These are phyloP conservation scores for Temnothorax rugatulus DNA, from an alignment of 2,888 invertebrate species.

Conservation along the genomic window DNA sequence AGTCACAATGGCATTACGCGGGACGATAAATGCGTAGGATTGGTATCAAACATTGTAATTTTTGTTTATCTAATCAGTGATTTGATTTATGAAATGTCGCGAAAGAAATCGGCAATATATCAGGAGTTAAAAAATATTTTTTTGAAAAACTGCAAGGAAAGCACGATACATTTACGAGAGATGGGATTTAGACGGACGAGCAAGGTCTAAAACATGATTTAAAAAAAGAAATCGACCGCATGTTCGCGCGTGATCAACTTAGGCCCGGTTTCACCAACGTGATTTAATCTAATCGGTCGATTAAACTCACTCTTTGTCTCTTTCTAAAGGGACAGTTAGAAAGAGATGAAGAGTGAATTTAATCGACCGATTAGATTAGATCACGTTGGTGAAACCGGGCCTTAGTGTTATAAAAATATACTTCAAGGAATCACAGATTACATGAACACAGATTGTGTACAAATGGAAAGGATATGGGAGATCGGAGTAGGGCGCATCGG, in stretches of 20 bases:
- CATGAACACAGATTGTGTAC: conserved; percentile 84
- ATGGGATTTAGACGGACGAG: conserved; percentile 44
- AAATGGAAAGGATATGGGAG: conserved; percentile 67
- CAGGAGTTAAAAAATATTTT: conserved; percentile 37
- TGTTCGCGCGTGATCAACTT: conserved; percentile 75
- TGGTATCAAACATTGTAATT: conserved; percentile 22
- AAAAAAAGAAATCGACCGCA: conserved; percentile 66
- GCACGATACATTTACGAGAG: conserved; percentile 37
- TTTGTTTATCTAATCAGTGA: conserved; percentile 4
- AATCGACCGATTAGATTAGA: too few species aligned
- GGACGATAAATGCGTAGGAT: conserved; percentile 28
- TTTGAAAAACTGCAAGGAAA: conserved; percentile 5
- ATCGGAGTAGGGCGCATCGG: conserved; percentile 2
- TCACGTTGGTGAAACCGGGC: too few species aligned
- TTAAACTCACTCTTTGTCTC: too few species aligned
- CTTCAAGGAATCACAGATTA: conserved; percentile 82
- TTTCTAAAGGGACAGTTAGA: too few species aligned
- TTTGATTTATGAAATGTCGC: conserved; percentile 20
- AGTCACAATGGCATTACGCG: conserved; percentile 53
- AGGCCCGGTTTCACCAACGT: too few species aligned
- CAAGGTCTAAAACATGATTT: conserved; percentile 63
- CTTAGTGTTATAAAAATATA: conserved; percentile 84
- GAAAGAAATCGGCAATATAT: conserved; percentile 17
- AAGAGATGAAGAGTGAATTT: too few species aligned
- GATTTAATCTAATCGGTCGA: too few species aligned